Base-by-base conservation (phyloP, 2,888 invertebrate species). In the Oasisia sp. region DNA sequence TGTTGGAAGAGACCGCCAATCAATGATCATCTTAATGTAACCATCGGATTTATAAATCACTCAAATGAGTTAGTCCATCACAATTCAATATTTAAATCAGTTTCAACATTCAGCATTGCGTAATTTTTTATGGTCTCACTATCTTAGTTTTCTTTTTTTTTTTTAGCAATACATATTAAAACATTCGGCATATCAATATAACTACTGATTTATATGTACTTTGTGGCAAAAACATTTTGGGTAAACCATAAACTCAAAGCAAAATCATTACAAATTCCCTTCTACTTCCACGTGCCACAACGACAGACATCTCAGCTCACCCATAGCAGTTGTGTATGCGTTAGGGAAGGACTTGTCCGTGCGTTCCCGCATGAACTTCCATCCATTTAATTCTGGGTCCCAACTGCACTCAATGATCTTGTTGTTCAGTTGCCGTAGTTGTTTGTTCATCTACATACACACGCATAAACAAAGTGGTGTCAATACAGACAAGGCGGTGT, bases 261-360 rank as follows among this genome's bases (percentile, higher is more conserved):
- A 50, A 50, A 50, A 50, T 7, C 14, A 14, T 50, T 50, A 11
- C 50, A 50, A 9, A 12, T 50, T 50, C 50, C 27, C 4, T 74
- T 27, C 27, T 19, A 74, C 14, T 27, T 19, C 74, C 74, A 38
- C 32, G 38, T 27, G 19, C 90, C 90, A 90, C 90, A 19, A 90
- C 7, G 32, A 44, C 19, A 32, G 38, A 32, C 19, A 27, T 32
- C 90, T 14, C 11, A 27, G 32, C 95, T 92, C 94, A 98, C 98
- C 97, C 95, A 97, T 96, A 4, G 99, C 99, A 14, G 99, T 99
- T 11, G 97, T 97, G 94, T 96, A 98, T 94, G 98, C 98, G 96
- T 99, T 99, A 0, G 99, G 99, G 96, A 97, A 98, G 0, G 98
- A 98, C 97, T 99, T 99, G 96, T 99, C 99, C 0, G 98, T 99